Conservation (phyloP, 1,140 invertebrate species). For the Zaprionus ornatus region DNA sequence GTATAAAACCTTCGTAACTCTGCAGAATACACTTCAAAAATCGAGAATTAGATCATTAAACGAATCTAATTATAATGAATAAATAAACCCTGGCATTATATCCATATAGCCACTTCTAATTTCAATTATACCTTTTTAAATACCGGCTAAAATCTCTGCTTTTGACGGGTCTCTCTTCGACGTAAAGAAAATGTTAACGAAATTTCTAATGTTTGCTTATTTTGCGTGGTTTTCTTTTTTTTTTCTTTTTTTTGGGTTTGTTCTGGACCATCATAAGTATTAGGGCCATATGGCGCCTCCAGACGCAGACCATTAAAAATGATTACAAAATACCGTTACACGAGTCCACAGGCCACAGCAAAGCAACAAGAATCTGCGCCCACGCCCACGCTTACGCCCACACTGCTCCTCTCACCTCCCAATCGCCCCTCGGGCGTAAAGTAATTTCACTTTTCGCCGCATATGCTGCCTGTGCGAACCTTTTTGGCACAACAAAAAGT, state of each 20-base stretch:
- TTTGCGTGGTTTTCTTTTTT: conserved; percentile 13
- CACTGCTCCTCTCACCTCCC: background rate
- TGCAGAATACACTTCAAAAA: background rate
- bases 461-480: conserved; percentile 60
- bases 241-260: conserved; percentile 2
- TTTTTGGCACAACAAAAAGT: conserved; percentile 43
- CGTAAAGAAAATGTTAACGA: conserved; percentile 36
- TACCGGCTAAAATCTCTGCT: background rate
- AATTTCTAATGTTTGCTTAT: conserved; percentile 28
- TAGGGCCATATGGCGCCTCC: conserved; percentile 46
- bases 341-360: conserved; percentile 18
- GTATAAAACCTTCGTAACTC: background rate
- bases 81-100: too few species aligned
- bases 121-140: background rate
- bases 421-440: conserved; percentile 33
- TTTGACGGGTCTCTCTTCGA: background rate
- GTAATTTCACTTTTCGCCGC: conserved; percentile 78
- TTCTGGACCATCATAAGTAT: conserved; percentile 34
- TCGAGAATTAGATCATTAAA: background rate
- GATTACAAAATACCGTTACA: conserved; percentile 69
- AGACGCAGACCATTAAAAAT: conserved; percentile 71
- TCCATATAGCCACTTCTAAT: background rate
- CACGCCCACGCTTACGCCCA: background rate
- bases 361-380: conserved; percentile 30
- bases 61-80: too few species aligned